Conservation (phyloP, 30 jellyfish, hydroid and myxozoan genomes). For the Chironex yamaguchii region DNA sequence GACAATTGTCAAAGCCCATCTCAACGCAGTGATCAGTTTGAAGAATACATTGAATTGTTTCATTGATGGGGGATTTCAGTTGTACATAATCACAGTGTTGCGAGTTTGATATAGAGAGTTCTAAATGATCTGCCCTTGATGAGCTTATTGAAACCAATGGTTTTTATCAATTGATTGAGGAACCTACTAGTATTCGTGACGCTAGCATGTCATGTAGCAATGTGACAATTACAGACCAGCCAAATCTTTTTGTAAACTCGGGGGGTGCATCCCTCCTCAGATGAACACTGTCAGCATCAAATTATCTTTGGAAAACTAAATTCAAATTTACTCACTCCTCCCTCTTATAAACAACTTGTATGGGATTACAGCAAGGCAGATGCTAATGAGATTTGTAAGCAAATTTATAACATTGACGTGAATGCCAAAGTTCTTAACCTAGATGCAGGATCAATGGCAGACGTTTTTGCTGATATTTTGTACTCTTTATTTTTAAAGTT, state of each 20-base stretch:
- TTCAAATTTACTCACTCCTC: constrained; percentile 33
- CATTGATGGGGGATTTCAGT: constrained; percentile 40
- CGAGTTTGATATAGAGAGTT: no score
- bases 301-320: constrained; percentile 21
- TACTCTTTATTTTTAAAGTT: no score
- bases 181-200: constrained; percentile 35
- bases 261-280: constrained; percentile 35
- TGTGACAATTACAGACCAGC: constrained; percentile 36
- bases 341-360: constrained; percentile 21
- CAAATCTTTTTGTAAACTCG: neutral
- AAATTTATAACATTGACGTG: no score
- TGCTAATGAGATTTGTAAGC: no score
- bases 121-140: constrained; percentile 37
- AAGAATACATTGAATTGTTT: neutral
- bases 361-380: constrained; percentile 57
- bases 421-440: no score
- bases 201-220: constrained; percentile 26
- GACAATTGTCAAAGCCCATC: neutral
- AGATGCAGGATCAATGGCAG: no score
- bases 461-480: no score
- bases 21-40: constrained; percentile 13
- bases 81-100: no score
- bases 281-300: constrained; percentile 35
- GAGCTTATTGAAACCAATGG: constrained; percentile 50
- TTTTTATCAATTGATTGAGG: constrained; percentile 45